Evolutionary conservation across 2,113 vertebrate genomes (phyloP), one percentile per base, ranked within the genome.

Genomic region (Equus quagga): DNA sequence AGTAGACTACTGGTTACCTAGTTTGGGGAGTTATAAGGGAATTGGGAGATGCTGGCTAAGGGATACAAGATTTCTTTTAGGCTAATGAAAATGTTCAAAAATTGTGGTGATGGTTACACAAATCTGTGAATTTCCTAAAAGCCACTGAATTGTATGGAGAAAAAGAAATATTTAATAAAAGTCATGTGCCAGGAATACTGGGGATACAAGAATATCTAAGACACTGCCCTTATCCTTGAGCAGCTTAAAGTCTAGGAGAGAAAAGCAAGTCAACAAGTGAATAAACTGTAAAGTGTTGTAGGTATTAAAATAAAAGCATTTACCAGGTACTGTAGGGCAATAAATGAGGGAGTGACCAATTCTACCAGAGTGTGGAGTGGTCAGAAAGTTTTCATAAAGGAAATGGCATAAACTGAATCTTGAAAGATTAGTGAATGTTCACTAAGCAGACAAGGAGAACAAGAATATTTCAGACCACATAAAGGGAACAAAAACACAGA

Each of bases 21-120:
- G 24, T 15, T 0, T 18, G 86, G 6, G 9, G 5, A 85, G 23
- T 23, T 82, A 44, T 36, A 17, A 2, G 12, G 14, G 13, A 70
- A 82, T 36, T 67, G 15, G 4, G 65, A 86, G n/a, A 84, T 89
- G 3, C 64, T 56, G 14, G 21, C 19, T 72, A 72, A 93, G 41
- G 6, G 13, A 5, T 46, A 49, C 3, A 73, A n/a, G 12, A 23
- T 81, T 80, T 92, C 54, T 81, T 88, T 54, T 11, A 3, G 18
- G 15, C 14, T 91, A 64, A 86, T 41, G 36, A 80, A 93, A 93
- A 82, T 76, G n/a, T 95, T 91, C 73, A 76, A 83, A 90, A 85
- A 44, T 60, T 87, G 24, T 33, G 11, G 17, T 79, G 7, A 86
- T 70, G 36, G 4, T 70, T 89, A 17, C 33, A 82, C 46, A 64